Evolutionary conservation across 2,888 invertebrate genomes (phyloP), one percentile per base, ranked within the genome.

Genomic region (Xylocampa areola): DNA sequence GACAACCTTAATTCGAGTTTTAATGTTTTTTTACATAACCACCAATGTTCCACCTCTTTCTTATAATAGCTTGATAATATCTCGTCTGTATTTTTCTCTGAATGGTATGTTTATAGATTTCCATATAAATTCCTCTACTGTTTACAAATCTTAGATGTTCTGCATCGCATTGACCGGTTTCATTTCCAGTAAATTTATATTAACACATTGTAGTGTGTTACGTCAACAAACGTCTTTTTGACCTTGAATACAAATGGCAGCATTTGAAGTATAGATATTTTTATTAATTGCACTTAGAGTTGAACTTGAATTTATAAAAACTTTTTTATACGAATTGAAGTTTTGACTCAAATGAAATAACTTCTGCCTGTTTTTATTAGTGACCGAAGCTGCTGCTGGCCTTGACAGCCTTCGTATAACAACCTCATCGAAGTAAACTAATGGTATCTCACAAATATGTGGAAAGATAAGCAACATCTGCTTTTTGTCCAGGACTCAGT

Each of bases 171-270:
- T 19, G 13, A 45, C 53, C 19, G 39, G 35, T 50, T 54, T 10
- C 0, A 2, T 30, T 41, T 41, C 59, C 59, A 65, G 52, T 52
- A 44, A 39, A 36, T 32, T 25, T 49, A 33, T 64, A 23, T 57
- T 48, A 37, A 45, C 39, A 60, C 44, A 43, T 54, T 67, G 41
- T 53, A 53, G 21, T 27, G 25, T 35, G 17, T 57, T 58, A 59
- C 59, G 57, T 53, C 53, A 48, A 51, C 44, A 6, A 17, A 29
- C 47, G 37, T 50, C 57, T 61, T 53, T 41, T 47, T 50, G 8
- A 65, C 74, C 73, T 74, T 74, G 68, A 65, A 60, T 65, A 11
- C 23, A 44, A 60, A 65, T 62, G 37, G 11, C 50, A 27, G 10
- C 23, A 39, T 35, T 51, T 8, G n/a, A 7, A 16, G 27, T 52